Evolutionary conservation across 2,113 vertebrate genomes (phyloP).

Genomic region (Grantiella picta): DNA sequence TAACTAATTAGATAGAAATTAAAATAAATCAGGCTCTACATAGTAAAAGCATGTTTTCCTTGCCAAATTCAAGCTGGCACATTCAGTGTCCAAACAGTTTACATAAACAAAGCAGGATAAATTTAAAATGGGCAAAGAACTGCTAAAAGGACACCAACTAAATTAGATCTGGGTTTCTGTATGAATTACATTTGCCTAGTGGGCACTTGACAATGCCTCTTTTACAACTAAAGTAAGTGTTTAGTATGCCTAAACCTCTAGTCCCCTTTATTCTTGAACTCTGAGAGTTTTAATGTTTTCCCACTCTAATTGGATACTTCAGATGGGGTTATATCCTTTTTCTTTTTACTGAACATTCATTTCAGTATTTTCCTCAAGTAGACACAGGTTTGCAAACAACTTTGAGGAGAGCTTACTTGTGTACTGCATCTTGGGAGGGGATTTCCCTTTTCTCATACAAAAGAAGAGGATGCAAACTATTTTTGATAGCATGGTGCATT

Average conservation of each 20-base stretch:
- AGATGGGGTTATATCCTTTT: neutral
- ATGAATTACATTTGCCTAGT: neutral
- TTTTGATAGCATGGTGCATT: neutral
- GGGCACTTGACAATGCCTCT: neutral
- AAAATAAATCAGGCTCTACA: neutral
- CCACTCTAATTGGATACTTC: neutral
- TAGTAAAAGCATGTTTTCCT: neutral
- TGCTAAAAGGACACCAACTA: neutral
- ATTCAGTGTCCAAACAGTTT: neutral
- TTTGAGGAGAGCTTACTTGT: neutral
- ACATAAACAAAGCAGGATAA: neutral
- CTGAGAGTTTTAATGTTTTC: neutral
- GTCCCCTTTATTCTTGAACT: neutral
- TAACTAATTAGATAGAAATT: neutral
- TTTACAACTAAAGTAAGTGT: neutral
- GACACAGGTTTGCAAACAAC: neutral
- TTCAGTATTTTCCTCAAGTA: neutral
- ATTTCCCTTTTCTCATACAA: neutral
- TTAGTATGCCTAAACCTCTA: neutral
- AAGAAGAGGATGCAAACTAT: neutral
- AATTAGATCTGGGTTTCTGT: neutral
- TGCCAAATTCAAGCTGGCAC: neutral
- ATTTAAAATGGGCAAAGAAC: neutral
- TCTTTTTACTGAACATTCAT: neutral
- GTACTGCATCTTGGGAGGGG: neutral